Evolutionary conservation across 2,113 vertebrate species (phyloP).

Genomic region (Onychorhynchus coronatus): DNA sequence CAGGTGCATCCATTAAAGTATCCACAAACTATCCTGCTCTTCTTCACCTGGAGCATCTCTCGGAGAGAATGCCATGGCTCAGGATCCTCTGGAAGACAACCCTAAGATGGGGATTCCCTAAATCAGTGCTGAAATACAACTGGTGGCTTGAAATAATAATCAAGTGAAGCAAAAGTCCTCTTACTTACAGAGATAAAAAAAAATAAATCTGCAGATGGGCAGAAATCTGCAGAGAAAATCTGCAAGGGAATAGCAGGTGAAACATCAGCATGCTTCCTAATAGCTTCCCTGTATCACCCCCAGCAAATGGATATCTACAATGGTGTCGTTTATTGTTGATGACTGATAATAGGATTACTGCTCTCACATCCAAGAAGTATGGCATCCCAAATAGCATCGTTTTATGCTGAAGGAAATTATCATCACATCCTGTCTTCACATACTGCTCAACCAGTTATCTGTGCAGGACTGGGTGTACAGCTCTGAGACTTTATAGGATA

Average conservation of each 20-base stretch:
- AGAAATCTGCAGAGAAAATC: slow-evolving; percentile 19
- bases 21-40: neutral
- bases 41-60: neutral
- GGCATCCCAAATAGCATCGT: slow-evolving; percentile 3
- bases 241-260: slow-evolving; percentile 6
- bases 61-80: neutral
- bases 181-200: neutral
- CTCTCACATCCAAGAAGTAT: neutral
- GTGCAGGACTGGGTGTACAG: neutral
- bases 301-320: slow-evolving; percentile 34
- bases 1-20: neutral
- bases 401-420: slow-evolving; percentile 50
- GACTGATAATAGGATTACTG: slow-evolving; percentile 58
- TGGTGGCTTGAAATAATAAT: neutral
- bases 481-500: neutral
- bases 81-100: neutral
- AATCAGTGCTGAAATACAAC: neutral
- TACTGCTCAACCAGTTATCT: slow-evolving; percentile 41
- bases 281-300: slow-evolving; percentile 28
- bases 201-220: neutral
- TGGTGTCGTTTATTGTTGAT: slow-evolving; percentile 30
- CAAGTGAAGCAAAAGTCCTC: neutral
- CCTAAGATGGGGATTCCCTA: neutral
- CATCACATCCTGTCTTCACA: slow-evolving; percentile 16
- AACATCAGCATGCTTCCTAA: slow-evolving; percentile 35